Conservation (phyloP, 2,113 vertebrate species). For the Kryptolebias marmoratus region DNA sequence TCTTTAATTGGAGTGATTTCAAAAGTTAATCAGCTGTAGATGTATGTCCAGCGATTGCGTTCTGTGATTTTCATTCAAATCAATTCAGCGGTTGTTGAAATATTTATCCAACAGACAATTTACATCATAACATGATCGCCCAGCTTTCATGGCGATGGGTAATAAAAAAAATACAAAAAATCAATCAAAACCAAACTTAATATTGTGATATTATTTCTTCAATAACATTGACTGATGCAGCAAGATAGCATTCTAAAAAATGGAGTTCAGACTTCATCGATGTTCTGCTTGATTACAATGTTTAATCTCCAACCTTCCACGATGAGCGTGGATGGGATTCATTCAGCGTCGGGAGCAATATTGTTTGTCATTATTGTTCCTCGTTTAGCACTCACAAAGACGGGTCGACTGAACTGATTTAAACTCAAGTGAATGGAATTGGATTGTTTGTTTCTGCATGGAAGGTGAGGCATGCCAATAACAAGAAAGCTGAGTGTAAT, state of each 20-base stretch:
- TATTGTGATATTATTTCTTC: too few species aligned
- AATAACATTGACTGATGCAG: too few species aligned
- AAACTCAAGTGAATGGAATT: slow-evolving; percentile 37
- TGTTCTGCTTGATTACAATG: background rate
- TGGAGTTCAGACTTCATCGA: background rate
- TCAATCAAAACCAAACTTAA: too few species aligned
- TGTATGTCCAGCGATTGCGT: too few species aligned
- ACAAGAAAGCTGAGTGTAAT: slow-evolving; percentile 44
- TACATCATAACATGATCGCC: too few species aligned
- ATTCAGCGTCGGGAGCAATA: slow-evolving; percentile 38
- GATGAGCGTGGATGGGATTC: background rate
- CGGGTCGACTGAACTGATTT: slow-evolving; percentile 41
- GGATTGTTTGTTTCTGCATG: slow-evolving; percentile 28
- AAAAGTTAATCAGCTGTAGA: too few species aligned
- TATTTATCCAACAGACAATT: too few species aligned
- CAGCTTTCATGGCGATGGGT: too few species aligned
- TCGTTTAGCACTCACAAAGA: slow-evolving; percentile 53
- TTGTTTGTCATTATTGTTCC: slow-evolving; percentile 44
- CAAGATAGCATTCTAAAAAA: background rate
- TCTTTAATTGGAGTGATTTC: too few species aligned
- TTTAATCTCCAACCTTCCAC: background rate
- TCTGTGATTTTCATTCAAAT: too few species aligned
- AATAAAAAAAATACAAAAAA: too few species aligned
- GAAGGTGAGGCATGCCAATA: slow-evolving; percentile 19
- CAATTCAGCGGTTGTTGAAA: too few species aligned